Conservation (phyloP, 2,888 invertebrate species). For the Diadegma fenestrale region DNA sequence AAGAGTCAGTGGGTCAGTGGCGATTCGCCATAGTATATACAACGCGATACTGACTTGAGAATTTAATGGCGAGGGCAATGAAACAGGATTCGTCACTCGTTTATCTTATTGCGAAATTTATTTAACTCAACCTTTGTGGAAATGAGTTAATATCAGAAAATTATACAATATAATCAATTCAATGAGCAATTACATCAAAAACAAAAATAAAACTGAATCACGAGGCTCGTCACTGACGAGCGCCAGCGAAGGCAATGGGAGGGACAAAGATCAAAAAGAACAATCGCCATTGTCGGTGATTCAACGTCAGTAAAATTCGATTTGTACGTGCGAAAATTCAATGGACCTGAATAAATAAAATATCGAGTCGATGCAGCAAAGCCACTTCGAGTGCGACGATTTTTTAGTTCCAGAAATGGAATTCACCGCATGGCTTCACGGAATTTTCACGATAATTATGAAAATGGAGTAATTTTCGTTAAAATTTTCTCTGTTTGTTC, state of each 20-base stretch:
- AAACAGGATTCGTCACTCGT: background rate
- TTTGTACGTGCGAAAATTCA: background rate
- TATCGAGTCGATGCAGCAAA: background rate
- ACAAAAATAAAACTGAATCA: background rate
- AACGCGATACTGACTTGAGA: constrained; percentile 3
- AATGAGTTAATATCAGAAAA: background rate
- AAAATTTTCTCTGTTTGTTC: no score
- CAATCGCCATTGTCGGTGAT: background rate
- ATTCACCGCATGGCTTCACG: background rate
- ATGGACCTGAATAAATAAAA: background rate
- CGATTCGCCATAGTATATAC: constrained; percentile 27
- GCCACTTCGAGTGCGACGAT: background rate
- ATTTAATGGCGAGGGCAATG: constrained; percentile 25
- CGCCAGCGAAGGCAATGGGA: background rate
- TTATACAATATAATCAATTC: background rate
- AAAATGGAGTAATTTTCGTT: no score
- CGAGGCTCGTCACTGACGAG: background rate
- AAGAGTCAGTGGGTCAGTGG: constrained; percentile 62
- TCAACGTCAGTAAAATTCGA: background rate
- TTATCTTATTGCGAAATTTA: background rate
- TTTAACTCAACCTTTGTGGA: background rate
- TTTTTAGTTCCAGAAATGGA: background rate
- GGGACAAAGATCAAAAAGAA: background rate
- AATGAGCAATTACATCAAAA: background rate
- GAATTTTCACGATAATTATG: no score